A percentile compares a stretch with the other conserved stretches of the same genome.
phyloP scores from a whole-genome alignment of 2,113 vertebrate species.

The Hippopotamus amphibius region DNA sequence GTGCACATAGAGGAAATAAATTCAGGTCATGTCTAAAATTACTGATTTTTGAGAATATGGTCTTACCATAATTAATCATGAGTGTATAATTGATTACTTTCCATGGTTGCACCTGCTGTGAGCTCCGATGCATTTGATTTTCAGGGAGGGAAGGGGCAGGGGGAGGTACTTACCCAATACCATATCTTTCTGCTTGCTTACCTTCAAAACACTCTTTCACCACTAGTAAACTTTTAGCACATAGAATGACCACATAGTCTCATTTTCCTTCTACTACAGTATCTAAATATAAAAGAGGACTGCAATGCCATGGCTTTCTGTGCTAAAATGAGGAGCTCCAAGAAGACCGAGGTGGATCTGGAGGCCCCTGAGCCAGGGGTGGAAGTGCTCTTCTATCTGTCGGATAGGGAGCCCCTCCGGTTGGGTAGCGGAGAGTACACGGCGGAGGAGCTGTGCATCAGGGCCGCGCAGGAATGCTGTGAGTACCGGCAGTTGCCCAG shows the following conservation, averaged over 20 bases:
- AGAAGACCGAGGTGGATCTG: conserved; percentile 85
- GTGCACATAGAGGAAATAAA: conserved; percentile 22
- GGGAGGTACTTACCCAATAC: neutral
- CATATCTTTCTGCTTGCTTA: neutral
- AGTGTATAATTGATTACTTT: neutral
- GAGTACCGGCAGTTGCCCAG: conserved; percentile 81
- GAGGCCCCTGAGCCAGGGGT: conserved; percentile 88
- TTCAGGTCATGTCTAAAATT: conserved; percentile 4
- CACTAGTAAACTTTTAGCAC: neutral
- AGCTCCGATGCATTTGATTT: neutral
- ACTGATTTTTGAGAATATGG: conserved; percentile 14
- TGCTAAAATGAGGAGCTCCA: conserved; percentile 95
- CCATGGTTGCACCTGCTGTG: neutral
- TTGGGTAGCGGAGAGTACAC: conserved; percentile 90
- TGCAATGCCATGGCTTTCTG: conserved; percentile 97
- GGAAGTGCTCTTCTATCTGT: conserved; percentile 93
- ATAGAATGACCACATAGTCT: neutral
- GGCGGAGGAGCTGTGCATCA: conserved; percentile 92
- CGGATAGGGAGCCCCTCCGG: conserved; percentile 87
- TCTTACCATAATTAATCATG: neutral
- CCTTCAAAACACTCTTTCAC: neutral
- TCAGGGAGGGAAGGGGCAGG: neutral
- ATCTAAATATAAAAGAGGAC: conserved; percentile 91
- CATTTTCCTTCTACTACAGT: conserved; percentile 80
- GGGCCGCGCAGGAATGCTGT: conserved; percentile 94